Base-by-base conservation (phyloP, 2,797 vertebrate genomes). In the Bucorvus abyssinicus region DNA sequence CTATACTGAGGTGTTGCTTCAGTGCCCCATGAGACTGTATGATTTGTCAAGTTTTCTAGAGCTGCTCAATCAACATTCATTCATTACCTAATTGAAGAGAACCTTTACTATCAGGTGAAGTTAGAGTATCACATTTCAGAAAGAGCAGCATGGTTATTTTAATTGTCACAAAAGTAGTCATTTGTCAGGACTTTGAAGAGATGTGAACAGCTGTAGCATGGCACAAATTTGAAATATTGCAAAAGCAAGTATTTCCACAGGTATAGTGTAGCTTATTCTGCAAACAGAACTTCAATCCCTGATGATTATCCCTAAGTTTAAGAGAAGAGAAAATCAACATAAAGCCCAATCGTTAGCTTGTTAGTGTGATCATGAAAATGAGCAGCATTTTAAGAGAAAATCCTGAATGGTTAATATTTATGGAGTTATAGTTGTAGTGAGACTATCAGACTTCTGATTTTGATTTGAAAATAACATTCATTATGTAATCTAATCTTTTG, bases 11-110 rank as follows among this genome's bases (percentile, higher is more conserved):
- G 8, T 24, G 30, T 29, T 81, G 21, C 32, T 70, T 55, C 22
- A 61, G 1, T 20, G 45, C 9, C 12, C 12, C 12, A 40, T 1
- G 2, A 12, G 20, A 53, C 3, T 3, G 3, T 38, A 52, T 4
- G 18, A 75, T 27, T 69, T 56, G 19, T 34, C 55, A 90, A 49
- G 44, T 65, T 87, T 84, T 55, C 57, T n/a, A 38, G 13, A 74
- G 57, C 6, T 55, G 26, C 29, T 60, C 40, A 52, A 0, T 4
- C 3, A 5, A 40, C 65, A 60, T 26, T 53, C 10, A 70, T 67
- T 81, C 4, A 44, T 86, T 78, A 32, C 26, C 75, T 81, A 1
- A 0, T 7, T 36, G 23, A 34, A 57, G 34, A 53, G 32, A 10
- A 45, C 40, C 40, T 80, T 82, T 2, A 1, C 14, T 7, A 10